Conservation (phyloP, 30 jellyfish, hydroid and myxozoan species). For the Turritopsis rubra region DNA sequence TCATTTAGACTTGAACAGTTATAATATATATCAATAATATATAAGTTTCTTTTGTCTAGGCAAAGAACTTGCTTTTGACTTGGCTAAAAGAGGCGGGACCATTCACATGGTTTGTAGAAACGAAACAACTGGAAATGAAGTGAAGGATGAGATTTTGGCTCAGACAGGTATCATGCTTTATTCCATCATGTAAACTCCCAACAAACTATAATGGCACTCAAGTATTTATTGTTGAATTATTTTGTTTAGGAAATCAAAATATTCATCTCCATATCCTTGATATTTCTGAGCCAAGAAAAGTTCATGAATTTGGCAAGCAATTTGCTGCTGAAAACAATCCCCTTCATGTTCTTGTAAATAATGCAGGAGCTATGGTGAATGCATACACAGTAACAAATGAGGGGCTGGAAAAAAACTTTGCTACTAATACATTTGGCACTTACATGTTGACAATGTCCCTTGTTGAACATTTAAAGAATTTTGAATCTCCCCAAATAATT, state of each 20-base stretch:
- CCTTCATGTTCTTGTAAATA: conserved; percentile 62
- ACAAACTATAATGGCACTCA: no score
- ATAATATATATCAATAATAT: no score
- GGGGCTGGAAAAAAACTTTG: conserved; percentile 63
- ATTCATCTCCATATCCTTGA: conserved; percentile 60
- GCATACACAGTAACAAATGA: conserved; percentile 35
- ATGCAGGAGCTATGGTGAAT: conserved; percentile 76
- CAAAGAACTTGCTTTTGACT: conserved; percentile 51
- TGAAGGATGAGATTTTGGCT: conserved; percentile 48
- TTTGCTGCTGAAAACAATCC: conserved; percentile 37
- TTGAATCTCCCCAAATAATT: conserved; percentile 60
- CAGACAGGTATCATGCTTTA: conserved; percentile 13
- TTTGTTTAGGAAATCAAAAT: conserved; percentile 21
- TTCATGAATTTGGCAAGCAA: conserved; percentile 43
- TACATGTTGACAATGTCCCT: conserved; percentile 57
- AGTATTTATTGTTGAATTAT: background rate
- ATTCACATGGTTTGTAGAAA: conserved; percentile 76
- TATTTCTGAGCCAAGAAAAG: conserved; percentile 49
- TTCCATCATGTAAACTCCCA: background rate
- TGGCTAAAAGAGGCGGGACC: conserved; percentile 65
- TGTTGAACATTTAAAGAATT: conserved; percentile 44
- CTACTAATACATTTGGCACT: conserved; percentile 64
- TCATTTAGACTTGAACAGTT: no score
- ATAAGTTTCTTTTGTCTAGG: conserved; percentile 26
- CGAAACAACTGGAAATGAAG: conserved; percentile 54